phyloP scores from a whole-genome alignment of 1,140 invertebrate species.

The Lanistes nyassanus region DNA sequence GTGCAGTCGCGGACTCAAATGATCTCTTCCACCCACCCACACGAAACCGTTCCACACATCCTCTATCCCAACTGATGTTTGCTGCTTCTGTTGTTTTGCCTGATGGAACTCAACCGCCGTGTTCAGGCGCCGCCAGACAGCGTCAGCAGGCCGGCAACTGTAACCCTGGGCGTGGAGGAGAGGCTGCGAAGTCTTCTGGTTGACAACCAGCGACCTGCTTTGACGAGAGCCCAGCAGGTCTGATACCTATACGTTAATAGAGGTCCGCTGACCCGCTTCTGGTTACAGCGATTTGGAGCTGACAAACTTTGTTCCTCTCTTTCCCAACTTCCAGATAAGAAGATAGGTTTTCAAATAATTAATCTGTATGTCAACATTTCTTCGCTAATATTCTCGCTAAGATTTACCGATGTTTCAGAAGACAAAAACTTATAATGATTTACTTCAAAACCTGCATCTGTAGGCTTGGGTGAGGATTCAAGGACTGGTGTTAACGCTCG shows the following conservation, averaged over 20 bases:
- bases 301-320: too few relatives aligned
- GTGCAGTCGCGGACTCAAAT: too few relatives aligned
- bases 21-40: too few relatives aligned
- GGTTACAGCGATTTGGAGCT: not conserved
- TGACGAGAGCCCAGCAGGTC: not conserved
- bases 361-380: too few relatives aligned
- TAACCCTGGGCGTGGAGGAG: conserved; percentile 6
- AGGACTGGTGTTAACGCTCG: too few relatives aligned
- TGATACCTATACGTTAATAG: not conserved
- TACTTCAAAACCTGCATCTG: not conserved
- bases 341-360: too few relatives aligned
- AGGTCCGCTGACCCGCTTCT: not conserved
- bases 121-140: not conserved
- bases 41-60: too few relatives aligned
- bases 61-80: too few relatives aligned
- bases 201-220: not conserved
- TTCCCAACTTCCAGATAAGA: too few relatives aligned
- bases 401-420: too few relatives aligned
- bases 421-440: not conserved
- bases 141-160: not conserved
- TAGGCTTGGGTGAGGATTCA: not conserved
- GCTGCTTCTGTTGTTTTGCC: too few relatives aligned
- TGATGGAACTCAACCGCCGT: not conserved
- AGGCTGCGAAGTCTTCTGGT: not conserved
- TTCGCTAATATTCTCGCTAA: too few relatives aligned